Evolutionary conservation across 2,113 vertebrate species (phyloP), one percentile per base, ranked within the genome.

Genomic region (Cyanoramphus novaezelandiae): DNA sequence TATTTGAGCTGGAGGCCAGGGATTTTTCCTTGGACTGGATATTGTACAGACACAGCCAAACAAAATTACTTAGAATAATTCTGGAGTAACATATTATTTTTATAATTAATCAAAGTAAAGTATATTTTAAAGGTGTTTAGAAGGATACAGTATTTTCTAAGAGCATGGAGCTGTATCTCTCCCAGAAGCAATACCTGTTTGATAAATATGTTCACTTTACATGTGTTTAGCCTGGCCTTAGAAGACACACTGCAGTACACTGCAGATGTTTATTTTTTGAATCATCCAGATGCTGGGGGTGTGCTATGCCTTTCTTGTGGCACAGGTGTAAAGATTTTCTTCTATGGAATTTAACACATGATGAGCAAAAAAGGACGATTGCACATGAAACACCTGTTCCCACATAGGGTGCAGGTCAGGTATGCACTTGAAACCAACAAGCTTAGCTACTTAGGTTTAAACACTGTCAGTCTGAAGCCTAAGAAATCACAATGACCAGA

Each of bases 71-170:
- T 74, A 47, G 11, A 55, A 19, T 68, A 55, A 67, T 39, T 53
- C 16, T 0, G 0, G 62, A 52, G 10, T 46, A 67, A n/a, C 8
- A 60, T 49, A 16, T 29, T 28, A 4, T 71, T 91, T 63, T 86
- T 12, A 31, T 33, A 63, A 92, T 46, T 31, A 65, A 44, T 17
- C 17, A 60, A 74, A 74, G 8, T 80, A 59, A 59, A 59, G 9
- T 53, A 50, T 9, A 37, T 43, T 69, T 76, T 41, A 24, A 41
- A 72, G 7, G 2, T 50, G 2, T 44, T 80, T 77, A 37, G 43
- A 77, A 80, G 19, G 64, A 55, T 33, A 63, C 9, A 35, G 15
- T 29, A 49, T 77, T 81, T 86, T 77, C 59, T 33, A 78, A 60
- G 5, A 52, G 19, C 11, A 24, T n/a, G 35, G 7, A 67, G 16